phyloP scores from a whole-genome alignment of 2,888 invertebrate genomes.

The Drosophila histrio region DNA sequence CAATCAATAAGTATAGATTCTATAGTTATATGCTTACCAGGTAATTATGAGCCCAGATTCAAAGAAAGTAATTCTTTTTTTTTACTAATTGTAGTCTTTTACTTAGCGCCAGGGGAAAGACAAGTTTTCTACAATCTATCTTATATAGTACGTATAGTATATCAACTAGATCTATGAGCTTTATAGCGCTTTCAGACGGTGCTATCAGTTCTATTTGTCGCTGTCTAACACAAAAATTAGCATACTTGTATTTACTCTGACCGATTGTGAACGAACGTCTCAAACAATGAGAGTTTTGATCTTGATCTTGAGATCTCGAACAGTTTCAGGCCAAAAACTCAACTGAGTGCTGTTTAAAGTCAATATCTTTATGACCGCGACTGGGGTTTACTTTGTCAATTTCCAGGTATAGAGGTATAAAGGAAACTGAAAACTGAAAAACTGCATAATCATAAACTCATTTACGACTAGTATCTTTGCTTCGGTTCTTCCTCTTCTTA shows the following conservation, averaged over 20 bases:
- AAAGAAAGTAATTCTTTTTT: not conserved
- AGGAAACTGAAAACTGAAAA: slow-evolving; percentile 35
- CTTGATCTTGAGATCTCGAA: slow-evolving; percentile 20
- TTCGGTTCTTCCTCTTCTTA: not conserved
- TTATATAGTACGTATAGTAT: not conserved
- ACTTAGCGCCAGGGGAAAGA: not conserved
- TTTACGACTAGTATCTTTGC: slow-evolving; percentile 43
- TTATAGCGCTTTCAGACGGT: slow-evolving; percentile 1
- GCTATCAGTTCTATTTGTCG: slow-evolving; percentile 9
- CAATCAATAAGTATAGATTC: too few species aligned
- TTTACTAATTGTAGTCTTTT: not conserved
- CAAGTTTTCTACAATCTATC: slow-evolving; percentile 4
- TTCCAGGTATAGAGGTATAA: slow-evolving; percentile 49
- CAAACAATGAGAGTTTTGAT: slow-evolving; percentile 27
- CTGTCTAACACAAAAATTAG: slow-evolving; percentile 8
- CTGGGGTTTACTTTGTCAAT: slow-evolving; percentile 38
- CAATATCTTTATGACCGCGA: slow-evolving; percentile 66
- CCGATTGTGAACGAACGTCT: not conserved
- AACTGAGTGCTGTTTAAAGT: slow-evolving; percentile 47
- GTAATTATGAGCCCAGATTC: not conserved
- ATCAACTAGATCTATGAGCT: slow-evolving; percentile 5
- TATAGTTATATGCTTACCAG: not conserved
- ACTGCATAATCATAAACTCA: slow-evolving; percentile 61
- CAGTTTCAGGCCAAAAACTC: slow-evolving; percentile 22
- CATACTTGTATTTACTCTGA: slow-evolving; percentile 12